These are phyloP conservation scores for Julus scanicus DNA, from an alignment of 2,888 invertebrate species.

Conservation along the genomic window DNA sequence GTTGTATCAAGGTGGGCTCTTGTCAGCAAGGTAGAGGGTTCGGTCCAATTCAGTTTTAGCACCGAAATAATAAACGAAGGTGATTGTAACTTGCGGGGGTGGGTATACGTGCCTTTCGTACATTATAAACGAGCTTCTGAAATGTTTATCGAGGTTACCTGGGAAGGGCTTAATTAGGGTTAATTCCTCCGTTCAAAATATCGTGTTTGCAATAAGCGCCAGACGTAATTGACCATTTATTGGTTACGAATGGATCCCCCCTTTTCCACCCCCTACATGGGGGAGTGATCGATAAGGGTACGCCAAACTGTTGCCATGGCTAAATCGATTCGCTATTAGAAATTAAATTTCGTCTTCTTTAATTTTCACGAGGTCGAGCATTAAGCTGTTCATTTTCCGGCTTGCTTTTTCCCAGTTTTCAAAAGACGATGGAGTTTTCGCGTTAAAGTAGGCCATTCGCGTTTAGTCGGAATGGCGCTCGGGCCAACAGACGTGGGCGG, in stretches of 20 bases:
- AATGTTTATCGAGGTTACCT: background rate
- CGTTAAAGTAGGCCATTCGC: background rate
- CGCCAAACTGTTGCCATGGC: slow-evolving; percentile 6
- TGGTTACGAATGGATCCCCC: background rate
- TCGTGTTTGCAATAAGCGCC: background rate
- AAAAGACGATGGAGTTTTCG: background rate
- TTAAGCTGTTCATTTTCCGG: background rate
- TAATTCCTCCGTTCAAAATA: background rate
- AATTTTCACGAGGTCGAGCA: slow-evolving; percentile 7
- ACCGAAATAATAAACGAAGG: too few relatives aligned
- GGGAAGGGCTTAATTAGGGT: background rate
- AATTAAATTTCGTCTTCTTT: slow-evolving; percentile 27
- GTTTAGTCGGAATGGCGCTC: slow-evolving; percentile 1
- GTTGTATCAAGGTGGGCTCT: too few relatives aligned
- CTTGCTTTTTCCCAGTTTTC: background rate
- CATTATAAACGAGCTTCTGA: background rate
- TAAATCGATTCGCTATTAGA: background rate
- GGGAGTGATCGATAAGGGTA: background rate
- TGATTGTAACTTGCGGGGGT: too few relatives aligned
- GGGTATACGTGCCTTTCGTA: background rate
- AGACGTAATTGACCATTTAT: background rate
- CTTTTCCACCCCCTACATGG: background rate
- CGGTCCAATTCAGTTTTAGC: too few relatives aligned
- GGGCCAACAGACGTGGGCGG: background rate
- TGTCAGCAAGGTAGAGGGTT: too few relatives aligned